Evolutionary conservation across 2,113 vertebrate genomes (phyloP).

Genomic region (Uropsilus gracilis): DNA sequence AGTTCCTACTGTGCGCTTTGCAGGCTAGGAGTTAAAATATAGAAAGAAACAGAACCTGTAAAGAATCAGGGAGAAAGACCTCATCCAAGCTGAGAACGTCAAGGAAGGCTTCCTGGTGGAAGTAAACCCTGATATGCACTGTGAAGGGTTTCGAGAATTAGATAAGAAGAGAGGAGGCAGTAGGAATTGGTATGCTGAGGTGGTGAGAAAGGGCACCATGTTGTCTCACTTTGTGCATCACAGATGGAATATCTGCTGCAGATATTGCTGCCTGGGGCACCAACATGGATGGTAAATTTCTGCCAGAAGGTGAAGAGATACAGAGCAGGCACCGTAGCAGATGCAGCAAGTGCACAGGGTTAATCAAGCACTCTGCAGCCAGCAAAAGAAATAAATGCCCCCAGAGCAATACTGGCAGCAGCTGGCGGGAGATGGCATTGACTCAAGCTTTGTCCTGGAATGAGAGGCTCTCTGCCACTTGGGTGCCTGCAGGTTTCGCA

Average conservation of each 20-base stretch:
- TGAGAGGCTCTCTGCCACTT: not conserved
- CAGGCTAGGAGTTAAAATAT: not conserved
- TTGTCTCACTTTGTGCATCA: not conserved
- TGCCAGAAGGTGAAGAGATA: slow-evolving; percentile 59
- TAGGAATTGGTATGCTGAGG: not conserved
- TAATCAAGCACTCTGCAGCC: slow-evolving; percentile 66
- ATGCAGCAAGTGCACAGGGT: slow-evolving; percentile 44
- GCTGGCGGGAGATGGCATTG: slow-evolving; percentile 36
- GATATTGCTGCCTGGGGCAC: not conserved
- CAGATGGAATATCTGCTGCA: not conserved
- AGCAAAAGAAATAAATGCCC: slow-evolving; percentile 45
- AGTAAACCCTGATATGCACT: not conserved
- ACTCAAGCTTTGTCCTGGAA: slow-evolving; percentile 34
- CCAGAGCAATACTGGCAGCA: not conserved
- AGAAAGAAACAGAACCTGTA: not conserved
- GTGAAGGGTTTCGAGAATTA: not conserved
- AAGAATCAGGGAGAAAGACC: not conserved
- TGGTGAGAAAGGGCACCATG: not conserved
- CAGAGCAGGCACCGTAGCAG: not conserved
- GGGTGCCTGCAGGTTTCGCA: accelerated
- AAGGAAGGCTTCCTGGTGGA: not conserved
- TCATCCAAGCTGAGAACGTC: not conserved
- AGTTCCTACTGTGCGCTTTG: slow-evolving; percentile 25
- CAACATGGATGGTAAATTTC: not conserved
- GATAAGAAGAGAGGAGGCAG: not conserved